These are phyloP conservation scores for Hafferia zeledoni DNA, from an alignment of 2,797 vertebrate species.

Conservation along the genomic window DNA sequence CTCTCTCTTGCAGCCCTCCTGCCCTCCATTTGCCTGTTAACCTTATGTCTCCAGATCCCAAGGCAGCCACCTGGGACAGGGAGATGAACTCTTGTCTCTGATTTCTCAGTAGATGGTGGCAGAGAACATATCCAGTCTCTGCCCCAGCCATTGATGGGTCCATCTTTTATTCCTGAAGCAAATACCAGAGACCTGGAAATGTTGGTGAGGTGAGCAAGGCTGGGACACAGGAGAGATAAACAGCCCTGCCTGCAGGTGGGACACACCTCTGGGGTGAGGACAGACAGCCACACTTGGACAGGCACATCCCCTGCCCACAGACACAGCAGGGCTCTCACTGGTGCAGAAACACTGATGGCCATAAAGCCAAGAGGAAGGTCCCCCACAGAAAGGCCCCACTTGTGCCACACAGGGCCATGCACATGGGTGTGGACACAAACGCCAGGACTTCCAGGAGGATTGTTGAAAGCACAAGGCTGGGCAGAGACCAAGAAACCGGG, in stretches of 20 bases:
- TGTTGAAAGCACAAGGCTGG: not conserved
- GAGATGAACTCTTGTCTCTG: not conserved
- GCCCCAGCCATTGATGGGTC: not conserved
- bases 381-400: no score
- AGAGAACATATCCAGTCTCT: not conserved
- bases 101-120: not conserved
- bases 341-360: accelerated
- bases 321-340: not conserved
- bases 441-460: not conserved
- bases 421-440: not conserved
- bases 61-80: not conserved
- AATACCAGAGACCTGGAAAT: not conserved
- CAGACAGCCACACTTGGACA: not conserved
- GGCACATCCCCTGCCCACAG: not conserved
- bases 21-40: not conserved
- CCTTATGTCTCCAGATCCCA: not conserved
- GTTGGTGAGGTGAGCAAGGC: not conserved
- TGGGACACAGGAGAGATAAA: not conserved
- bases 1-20: not conserved
- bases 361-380: not conserved
- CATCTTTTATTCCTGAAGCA: not conserved
- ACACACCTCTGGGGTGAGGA: not conserved
- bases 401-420: not conserved
- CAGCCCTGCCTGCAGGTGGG: not conserved
- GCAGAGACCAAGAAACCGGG: not conserved